Conservation (phyloP, 2,113 vertebrate genomes). For the Lampris incognitus region DNA sequence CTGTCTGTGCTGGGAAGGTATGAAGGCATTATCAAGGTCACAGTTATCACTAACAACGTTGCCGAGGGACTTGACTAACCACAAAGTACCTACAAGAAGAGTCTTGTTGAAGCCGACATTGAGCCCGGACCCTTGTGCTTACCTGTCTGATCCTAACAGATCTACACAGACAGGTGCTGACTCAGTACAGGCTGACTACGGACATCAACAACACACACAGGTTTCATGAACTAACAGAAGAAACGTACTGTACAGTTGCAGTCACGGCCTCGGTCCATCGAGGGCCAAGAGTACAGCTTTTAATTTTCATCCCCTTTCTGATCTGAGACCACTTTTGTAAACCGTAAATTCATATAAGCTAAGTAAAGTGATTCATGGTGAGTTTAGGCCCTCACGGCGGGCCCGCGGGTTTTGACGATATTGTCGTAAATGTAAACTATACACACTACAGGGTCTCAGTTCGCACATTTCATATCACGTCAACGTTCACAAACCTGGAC, state of each 20-base stretch:
- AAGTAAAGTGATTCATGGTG: too few species aligned
- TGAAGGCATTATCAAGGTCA: constrained; percentile 15
- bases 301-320: too few species aligned
- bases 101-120: constrained; percentile 51
- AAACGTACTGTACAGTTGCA: constrained; percentile 30
- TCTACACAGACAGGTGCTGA: constrained; percentile 48
- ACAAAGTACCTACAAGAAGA: constrained; percentile 50
- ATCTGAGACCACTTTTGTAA: too few species aligned
- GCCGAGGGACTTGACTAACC: constrained; percentile 12
- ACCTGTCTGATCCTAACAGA: constrained; percentile 52
- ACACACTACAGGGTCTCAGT: background rate
- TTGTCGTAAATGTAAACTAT: background rate
- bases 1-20: background rate
- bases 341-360: too few species aligned
- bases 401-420: too few species aligned
- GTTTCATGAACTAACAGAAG: constrained; percentile 46
- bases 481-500: too few species aligned
- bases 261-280: background rate
- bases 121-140: constrained; percentile 59
- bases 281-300: background rate
- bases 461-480: background rate
- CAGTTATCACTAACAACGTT: background rate
- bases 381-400: too few species aligned
- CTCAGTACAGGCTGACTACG: constrained; percentile 15
- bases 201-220: constrained; percentile 33